These are phyloP conservation scores for Marronus borbonicus DNA, from an alignment of 2,888 invertebrate genomes.

Conservation along the genomic window DNA sequence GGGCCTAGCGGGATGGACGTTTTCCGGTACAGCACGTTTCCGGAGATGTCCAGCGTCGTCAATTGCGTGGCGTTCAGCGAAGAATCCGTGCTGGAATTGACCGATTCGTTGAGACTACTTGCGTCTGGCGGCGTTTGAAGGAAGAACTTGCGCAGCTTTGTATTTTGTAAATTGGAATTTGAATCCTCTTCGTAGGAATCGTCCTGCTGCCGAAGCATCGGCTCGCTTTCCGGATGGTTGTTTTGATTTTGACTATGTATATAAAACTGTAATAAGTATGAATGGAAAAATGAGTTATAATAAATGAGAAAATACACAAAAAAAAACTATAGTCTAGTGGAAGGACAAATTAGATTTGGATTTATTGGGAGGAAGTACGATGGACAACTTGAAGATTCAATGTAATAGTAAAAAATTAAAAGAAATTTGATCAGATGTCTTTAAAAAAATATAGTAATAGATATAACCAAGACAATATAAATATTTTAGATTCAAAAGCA, in stretches of 20 bases:
- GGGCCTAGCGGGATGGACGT: slow-evolving; percentile 65
- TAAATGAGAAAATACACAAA: slow-evolving; percentile 2
- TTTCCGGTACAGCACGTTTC: slow-evolving; percentile 57
- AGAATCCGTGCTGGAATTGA: slow-evolving; percentile 55
- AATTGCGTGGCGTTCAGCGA: slow-evolving; percentile 63
- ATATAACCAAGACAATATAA: too few relatives aligned
- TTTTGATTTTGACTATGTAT: slow-evolving; percentile 54
- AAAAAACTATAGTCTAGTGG: not conserved
- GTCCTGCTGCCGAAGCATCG: slow-evolving; percentile 46
- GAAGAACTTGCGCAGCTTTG: slow-evolving; percentile 58
- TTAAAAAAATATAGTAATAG: too few relatives aligned
- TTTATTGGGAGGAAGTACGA: not conserved
- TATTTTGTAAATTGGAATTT: slow-evolving; percentile 65
- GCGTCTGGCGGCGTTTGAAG: slow-evolving; percentile 23
- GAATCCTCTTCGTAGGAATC: slow-evolving; percentile 63
- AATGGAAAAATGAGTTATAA: slow-evolving; percentile 22
- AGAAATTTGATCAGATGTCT: too few relatives aligned
- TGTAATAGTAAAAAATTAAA: too few relatives aligned
- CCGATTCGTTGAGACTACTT: slow-evolving; percentile 20
- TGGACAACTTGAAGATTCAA: not conserved
- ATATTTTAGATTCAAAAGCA: too few relatives aligned
- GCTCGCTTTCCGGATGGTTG: slow-evolving; percentile 55
- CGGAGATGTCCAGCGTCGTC: slow-evolving; percentile 63
- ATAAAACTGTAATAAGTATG: slow-evolving; percentile 60
- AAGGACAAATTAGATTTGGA: not conserved